Evolutionary conservation across 2,888 invertebrate species (phyloP), one percentile per base, ranked within the genome.

Genomic region (Kryphioiulus occultus): DNA sequence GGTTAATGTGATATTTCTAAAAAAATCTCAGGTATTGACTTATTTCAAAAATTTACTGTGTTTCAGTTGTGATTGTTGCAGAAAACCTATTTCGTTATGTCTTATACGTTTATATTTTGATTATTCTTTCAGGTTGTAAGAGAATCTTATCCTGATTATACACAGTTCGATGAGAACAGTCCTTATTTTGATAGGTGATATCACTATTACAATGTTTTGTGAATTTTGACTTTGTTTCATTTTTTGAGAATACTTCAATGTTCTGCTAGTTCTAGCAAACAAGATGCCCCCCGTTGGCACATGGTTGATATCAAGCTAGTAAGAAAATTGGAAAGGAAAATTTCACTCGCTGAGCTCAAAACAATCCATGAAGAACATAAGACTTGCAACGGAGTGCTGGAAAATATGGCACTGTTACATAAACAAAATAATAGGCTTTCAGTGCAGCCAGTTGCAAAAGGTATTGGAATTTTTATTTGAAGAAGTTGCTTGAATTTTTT

Each of bases 301-400:
- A 92, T 92, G 92, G 92, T 92, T 12, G 92, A 92, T 89, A 91
- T 92, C 4, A 90, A 92, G 88, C 91, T 90, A 89, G 90, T 89
- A 5, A 89, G 91, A n/a, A 90, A 90, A 89, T 88, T 91, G 89
- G 90, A 91, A 88, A 89, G 91, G 35, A 91, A 89, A 88, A 91
- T 92, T 42, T 89, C 91, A 15, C 89, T 92, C 53, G 88, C 90
- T 9, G 91, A 91, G 87, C 90, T 92, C 78, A 92, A 92, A 88
- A 87, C 89, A 7, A 47, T 91, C 30, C 91, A 92, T 89, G 88
- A 90, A 53, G 88, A 91, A 42, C 92, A 92, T 89, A 91, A 91
- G 87, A 89, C 86, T 17, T 89, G 85, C 88, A 91, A 90, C 19
- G 92, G 92, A 32, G 91, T 92, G 12, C 90, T 92, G 47, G 89